Evolutionary conservation across 2,113 vertebrate species (phyloP), one percentile per base, ranked within the genome.

Genomic region (Otus sunia): DNA sequence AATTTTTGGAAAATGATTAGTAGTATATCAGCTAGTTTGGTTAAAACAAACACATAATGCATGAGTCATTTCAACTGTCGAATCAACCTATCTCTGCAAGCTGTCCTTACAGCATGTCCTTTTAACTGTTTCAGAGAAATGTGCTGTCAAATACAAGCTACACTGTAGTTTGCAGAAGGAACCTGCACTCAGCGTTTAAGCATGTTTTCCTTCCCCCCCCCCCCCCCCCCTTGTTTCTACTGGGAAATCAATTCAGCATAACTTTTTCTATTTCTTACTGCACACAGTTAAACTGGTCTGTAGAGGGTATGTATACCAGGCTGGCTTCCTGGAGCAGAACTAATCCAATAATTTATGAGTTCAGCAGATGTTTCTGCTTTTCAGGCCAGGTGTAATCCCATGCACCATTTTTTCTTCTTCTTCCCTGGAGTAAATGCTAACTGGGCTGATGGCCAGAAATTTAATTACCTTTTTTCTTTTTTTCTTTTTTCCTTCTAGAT

Each of bases 341-440:
- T 96, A 96, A 96, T 93, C 85, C 82, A 88, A 34, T 92, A 41
- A 88, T 62, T 96, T 76, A 75, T 75, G 64, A 92, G 41, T 64
- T 77, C 74, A 92, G 92, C 93, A 91, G 92, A 93, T 96, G 92
- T 90, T 95, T 96, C 56, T 83, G 81, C 76, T 86, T 86, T 96
- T 92, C 45, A 88, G 66, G 29, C 71, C 96, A 96, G 90, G 95
- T 96, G 90, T 96, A 96, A 93, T 87, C 64, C 93, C 62, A 34
- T 88, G 80, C 68, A 91, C 66, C 27, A 6, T 67, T 81, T 68
- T 89, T 20, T 56, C 36, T 52, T 52, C 12, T 76, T 69, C 34
- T 78, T 69, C 88, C 75, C 62, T 92, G 23, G 43, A 91, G 84
- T 94, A 89, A 91, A 92, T 34, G 14, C 53, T 80, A 56, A 67